Evolutionary conservation across 23 tunicate genomes (phyloP), one percentile per base, ranked within the genome.

Genomic region (Trididemnum nubilum): DNA sequence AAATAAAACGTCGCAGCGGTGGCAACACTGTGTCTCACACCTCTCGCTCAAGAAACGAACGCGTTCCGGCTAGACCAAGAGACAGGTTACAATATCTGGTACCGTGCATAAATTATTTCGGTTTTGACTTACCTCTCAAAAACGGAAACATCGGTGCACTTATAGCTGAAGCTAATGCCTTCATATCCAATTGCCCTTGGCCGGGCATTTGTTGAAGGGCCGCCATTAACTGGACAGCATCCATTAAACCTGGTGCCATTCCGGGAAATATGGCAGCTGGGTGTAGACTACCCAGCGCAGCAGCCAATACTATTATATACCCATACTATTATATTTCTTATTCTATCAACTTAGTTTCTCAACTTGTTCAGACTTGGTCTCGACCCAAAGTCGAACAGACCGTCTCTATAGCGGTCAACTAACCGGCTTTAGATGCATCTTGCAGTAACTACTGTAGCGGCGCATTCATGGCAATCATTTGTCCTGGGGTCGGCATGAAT

Each of bases 211-310:
- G 87, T 35, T 88, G 87, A 35, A 88, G 32, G 37, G 87, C 93
- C 1, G 87, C 83, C 95, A 83, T 83, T 1, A 83, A 81, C 64
- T 89, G 95, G 63, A 78, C 65, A 21, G 88, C 89, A 49, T 83
- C 95, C 95, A 89, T 89, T 75, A 89, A 54, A 0, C 81, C 85
- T 34, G 78, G 90, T 7, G 77, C 93, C 39, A 87, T 28, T 5
- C 85, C 85, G 3, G 91, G 91, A 71, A 81, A 87, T 85, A 81
- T 81, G 34, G 84, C 79, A 23, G 84, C 90, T 23, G 87, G 87
- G 1, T 83, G 93, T 4, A 76, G 79, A 2, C 83, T 79, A 31
- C 83, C 75, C 5, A 79, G 72, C 5, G 84, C 84, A 4, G 90
- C 84, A 2, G 90, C 90, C 59, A n/a, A n/a, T n/a, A n/a, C n/a